Evolutionary conservation across 2,113 vertebrate genomes (phyloP), one percentile per base, ranked within the genome.

Genomic region (Amazona vittata): DNA sequence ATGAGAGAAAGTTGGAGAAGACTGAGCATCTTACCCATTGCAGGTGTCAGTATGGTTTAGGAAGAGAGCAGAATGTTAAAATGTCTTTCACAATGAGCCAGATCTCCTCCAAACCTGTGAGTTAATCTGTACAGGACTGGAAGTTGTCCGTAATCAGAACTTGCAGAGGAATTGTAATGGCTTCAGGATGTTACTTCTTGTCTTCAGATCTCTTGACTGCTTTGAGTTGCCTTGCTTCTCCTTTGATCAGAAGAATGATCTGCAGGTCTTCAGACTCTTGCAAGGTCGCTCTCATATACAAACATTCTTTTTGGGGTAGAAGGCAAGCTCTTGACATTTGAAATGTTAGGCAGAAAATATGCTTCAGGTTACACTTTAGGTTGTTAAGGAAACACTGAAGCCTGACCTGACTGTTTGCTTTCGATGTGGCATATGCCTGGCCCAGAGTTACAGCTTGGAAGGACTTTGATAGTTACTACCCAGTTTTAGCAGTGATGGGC

Each of bases 341-440:
- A 65, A 67, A 63, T 29, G 17, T 41, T 92, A 81, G 57, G 41
- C 75, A 77, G 71, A 80, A 83, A 90, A 70, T 86, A 33, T 3
- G 15, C 41, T 89, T 69, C 67, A 67, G 68, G 71, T 90, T 92
- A 60, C 28, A 83, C 0, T 92, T 90, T 49, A 65, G 47, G 31
- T 35, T 93, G 71, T 83, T 76, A 80, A 83, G 90, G 88, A 76
- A 85, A 94, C 92, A 53, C 33, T 41, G 47, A 90, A 93, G 89
- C 53, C 49, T 94, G 83, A 86, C 52, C 35, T 91, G 62, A 50
- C 37, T 82, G 29, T 78, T 89, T 71, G 39, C 57, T 95, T 83
- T 49, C 52, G 37, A 0, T 4, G 71, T 90, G 76, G 24, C 24
- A 10, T 73, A 29, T 71, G 35, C 43, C 44, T 82, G 77, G 59